Evolutionary conservation across 2,797 vertebrate species (phyloP), one percentile per base, ranked within the genome.

Genomic region (Leptatherina wallacei): DNA sequence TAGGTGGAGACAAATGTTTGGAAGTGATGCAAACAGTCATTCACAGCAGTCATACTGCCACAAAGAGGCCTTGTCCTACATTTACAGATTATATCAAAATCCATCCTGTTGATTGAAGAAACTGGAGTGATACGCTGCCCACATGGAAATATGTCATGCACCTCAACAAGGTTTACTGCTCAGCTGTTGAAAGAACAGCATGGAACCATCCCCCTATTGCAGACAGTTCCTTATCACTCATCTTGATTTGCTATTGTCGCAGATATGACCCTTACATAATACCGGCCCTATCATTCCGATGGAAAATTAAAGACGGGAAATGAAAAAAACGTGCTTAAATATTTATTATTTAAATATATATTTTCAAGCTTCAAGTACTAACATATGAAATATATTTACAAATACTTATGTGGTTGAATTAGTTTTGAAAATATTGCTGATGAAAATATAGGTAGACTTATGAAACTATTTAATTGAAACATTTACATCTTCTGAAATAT

Each of bases 201-300:
- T 5, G 42, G 47, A 52, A 66, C 65, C 42, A 71, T 61, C 65
- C n/a, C 49, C 44, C 58, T 83, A 58, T 49, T 80, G 30, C 69
- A 85, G 79, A 85, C 71, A 77, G 33, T 1, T 62, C 74, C 75
- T 89, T 92, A 91, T 92, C 88, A 73, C 74, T 70, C 29, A 71
- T 18, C 51, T 62, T 70, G 85, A 88, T 82, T 85, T 83, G 40
- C 62, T 56, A 2, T 71, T 71, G 84, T 76, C 67, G 72, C 60
- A 68, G 79, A 78, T 75, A 86, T 73, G 75, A 85, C 33, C 60
- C 76, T 94, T 94, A 88, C 78, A 85, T 91, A 90, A 93, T 86
- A 55, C 22, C 29, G 75, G 35, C 18, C 16, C 52, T n/a, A n/a
- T 55, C 30, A 73, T 14, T 16, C 2, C 67, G 30, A 67, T 33